These are phyloP conservation scores for Hypanus sabinus DNA, from an alignment of 2,113 vertebrate genomes.

Conservation along the genomic window DNA sequence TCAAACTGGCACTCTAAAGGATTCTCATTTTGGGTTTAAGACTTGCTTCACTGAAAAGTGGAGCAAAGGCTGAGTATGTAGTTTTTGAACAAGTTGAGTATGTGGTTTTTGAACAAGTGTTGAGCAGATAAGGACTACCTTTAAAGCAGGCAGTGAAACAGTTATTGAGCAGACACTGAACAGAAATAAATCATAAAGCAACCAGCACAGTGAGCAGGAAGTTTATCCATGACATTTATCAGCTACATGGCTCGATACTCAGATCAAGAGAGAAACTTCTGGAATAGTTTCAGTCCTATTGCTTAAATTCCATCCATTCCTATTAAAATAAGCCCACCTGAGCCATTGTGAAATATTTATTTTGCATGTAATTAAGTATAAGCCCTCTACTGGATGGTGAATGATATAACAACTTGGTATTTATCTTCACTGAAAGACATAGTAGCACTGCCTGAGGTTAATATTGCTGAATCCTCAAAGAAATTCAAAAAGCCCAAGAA, in stretches of 20 bases:
- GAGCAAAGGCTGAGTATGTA: not conserved
- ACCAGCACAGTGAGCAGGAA: not conserved
- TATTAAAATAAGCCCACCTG: not conserved
- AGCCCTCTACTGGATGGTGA: constrained; percentile 11
- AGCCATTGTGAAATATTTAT: not conserved
- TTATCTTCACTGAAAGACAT: not conserved
- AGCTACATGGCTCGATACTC: not conserved
- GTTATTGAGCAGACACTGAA: not conserved
- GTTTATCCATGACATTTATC: not conserved
- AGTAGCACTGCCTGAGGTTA: not conserved
- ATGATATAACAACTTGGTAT: not conserved
- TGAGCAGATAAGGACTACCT: not conserved
- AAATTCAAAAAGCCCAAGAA: not conserved
- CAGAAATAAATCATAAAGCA: not conserved
- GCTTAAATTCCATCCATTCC: not conserved
- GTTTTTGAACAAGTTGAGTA: not conserved
- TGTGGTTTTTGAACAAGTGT: not conserved
- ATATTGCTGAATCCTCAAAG: not conserved
- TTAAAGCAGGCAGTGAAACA: not conserved
- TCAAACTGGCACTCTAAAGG: not conserved
- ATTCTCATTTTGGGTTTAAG: not conserved
- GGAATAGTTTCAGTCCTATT: not conserved
- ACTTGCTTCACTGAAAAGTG: too few relatives aligned
- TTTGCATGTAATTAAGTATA: not conserved
- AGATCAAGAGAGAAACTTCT: not conserved